Evolutionary conservation across 1,140 invertebrate species (phyloP), one percentile per base, ranked within the genome.

Genomic region (Lordiphosa stackelbergi): DNA sequence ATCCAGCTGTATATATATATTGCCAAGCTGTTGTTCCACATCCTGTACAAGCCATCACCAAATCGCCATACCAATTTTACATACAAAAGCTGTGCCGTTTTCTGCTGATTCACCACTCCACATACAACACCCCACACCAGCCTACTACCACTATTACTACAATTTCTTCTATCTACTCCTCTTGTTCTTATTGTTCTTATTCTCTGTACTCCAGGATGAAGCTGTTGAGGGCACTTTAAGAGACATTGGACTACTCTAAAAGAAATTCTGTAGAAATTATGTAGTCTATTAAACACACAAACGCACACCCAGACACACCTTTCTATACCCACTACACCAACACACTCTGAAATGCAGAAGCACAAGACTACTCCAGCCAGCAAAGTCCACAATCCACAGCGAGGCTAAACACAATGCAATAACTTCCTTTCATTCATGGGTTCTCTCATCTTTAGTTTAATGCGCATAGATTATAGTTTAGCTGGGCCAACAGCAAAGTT

Each of bases 191-290:
- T 88, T 85, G 68, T 81, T 85, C 88, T 88, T 75, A 75, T 88
- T 87, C 73, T 87, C 72, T 87, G 74, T 89, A 83, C 74, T 86
- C 69, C 87, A 95, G 93, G 93, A 95, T 85, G 93, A 95, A 91
- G 93, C 93, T 87, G 92, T 94, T 88, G 93, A 94, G 90, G 93
- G 92, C 88, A 93, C 93, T 87, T 92, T 95, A 88, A 91, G 92
- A 90, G 93, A 94, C 88, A 93, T 95, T 90, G 94, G 94, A 89
- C 91, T 94, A 88, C 92, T 94, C 77, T 94, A 93, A 89, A 60
- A 69, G 65, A 66, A 77, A 84, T 63, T 57, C 58, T 46, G 56
- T 78, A 79, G 66, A 71, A 48, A 48, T 61, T 68, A 64, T 71
- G 41, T 79, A 79, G 75, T 79, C 69, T 46, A 71, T 81, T 42